Evolutionary conservation across 35 echinoderm and acorn worm species (phyloP).

Genomic region (Acanthaster planci): DNA sequence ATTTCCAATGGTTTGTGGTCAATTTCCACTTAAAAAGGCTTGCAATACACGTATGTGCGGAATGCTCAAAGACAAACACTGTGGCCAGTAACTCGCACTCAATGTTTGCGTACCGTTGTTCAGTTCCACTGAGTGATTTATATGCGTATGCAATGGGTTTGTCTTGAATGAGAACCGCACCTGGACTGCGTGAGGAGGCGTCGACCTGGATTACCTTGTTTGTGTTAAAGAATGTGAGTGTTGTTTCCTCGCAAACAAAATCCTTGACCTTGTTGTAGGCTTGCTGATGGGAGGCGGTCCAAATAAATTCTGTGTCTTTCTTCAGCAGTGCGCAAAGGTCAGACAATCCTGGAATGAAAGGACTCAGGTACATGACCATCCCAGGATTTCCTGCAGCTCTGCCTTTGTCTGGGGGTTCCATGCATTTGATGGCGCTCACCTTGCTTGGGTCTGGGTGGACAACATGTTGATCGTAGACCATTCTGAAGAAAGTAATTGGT

Average conservation of each 20-base stretch:
- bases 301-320: conserved; percentile 15
- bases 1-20: conserved; percentile 64
- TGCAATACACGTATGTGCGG: neutral
- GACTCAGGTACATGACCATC: conserved; percentile 44
- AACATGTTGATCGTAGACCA: conserved; percentile 38
- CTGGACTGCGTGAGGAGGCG: conserved; percentile 39
- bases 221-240: conserved; percentile 52
- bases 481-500: conserved; percentile 43
- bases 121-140: conserved; percentile 45
- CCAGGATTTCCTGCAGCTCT: conserved; percentile 40
- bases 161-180: conserved; percentile 44
- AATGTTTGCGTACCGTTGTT: conserved; percentile 50
- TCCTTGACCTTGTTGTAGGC: conserved; percentile 44
- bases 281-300: conserved; percentile 4
- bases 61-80: conserved; percentile 51
- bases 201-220: conserved; percentile 49
- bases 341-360: conserved; percentile 72
- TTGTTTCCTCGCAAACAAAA: conserved; percentile 42
- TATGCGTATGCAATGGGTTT: conserved; percentile 36
- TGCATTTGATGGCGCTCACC: conserved; percentile 17
- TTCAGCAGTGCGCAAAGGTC: conserved; percentile 34
- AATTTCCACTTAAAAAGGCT: conserved; percentile 14
- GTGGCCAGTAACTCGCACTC: conserved; percentile 65
- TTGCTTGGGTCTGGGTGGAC: conserved; percentile 50
- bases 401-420: conserved; percentile 27